Evolutionary conservation across 2,797 vertebrate species (phyloP).

Genomic region (Sebastes taczanowskii): DNA sequence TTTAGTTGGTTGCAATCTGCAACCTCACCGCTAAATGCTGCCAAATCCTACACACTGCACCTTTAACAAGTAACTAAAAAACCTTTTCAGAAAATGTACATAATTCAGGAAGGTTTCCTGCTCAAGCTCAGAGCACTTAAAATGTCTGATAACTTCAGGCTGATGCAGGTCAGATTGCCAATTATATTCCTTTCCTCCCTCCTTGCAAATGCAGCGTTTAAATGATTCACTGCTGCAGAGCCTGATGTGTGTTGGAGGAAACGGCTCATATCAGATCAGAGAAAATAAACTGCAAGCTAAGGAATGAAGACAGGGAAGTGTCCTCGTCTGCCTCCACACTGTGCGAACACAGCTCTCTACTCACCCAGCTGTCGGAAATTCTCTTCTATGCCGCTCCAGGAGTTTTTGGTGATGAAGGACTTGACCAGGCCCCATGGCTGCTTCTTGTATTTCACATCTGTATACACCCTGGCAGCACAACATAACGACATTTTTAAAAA

Average conservation of each 20-base stretch:
- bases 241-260: not conserved
- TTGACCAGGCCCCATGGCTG: slow-evolving; percentile 95
- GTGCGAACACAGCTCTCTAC: not conserved
- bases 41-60: too few species aligned
- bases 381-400: slow-evolving; percentile 93
- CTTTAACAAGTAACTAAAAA: not conserved
- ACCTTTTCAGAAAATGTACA: not conserved
- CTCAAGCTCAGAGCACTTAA: not conserved
- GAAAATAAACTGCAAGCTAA: slow-evolving; percentile 23
- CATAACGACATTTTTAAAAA: not conserved
- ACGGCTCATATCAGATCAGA: slow-evolving; percentile 19
- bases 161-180: not conserved
- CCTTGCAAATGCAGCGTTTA: slow-evolving; percentile 25
- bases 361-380: slow-evolving; percentile 91
- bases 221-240: slow-evolving; percentile 4
- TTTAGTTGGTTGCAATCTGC: too few species aligned
- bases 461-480: slow-evolving; percentile 84
- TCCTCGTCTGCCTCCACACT: not conserved
- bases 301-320: not conserved
- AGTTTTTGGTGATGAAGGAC: slow-evolving; percentile 95
- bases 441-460: slow-evolving; percentile 95
- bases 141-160: not conserved
- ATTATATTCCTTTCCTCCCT: not conserved
- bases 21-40: rapidly evolving
- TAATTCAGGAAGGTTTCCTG: not conserved